phyloP scores from a whole-genome alignment of 2,113 vertebrate genomes.

The Myotis davidii region DNA sequence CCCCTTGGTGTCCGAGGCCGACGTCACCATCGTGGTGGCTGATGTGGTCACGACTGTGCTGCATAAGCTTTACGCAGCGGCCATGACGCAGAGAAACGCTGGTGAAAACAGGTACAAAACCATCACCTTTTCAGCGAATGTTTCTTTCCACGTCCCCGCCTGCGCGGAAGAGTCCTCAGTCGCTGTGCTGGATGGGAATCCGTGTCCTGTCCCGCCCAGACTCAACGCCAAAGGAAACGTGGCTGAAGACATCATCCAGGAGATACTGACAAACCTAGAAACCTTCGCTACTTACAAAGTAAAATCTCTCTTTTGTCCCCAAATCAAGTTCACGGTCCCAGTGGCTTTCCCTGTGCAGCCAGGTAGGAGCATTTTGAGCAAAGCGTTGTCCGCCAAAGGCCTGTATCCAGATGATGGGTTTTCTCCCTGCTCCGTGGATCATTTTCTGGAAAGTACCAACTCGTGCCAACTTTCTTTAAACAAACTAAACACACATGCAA shows the following conservation, averaged over 20 bases:
- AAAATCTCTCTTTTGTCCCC: conserved; percentile 64
- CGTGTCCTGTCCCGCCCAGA: not conserved
- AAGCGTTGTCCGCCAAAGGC: conserved; percentile 27
- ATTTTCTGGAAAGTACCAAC: not conserved
- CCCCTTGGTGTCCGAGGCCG: conserved; percentile 73
- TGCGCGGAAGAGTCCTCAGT: not conserved
- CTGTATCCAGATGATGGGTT: not conserved
- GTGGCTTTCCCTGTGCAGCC: not conserved
- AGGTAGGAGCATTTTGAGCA: not conserved
- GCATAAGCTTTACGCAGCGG: conserved; percentile 70
- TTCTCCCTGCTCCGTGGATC: not conserved
- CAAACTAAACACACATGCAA: conserved; percentile 73
- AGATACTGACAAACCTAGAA: conserved; percentile 70
- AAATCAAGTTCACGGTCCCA: conserved; percentile 40
- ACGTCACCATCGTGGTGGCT: conserved; percentile 62
- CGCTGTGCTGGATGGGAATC: not conserved
- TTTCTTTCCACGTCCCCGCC: conserved; percentile 48
- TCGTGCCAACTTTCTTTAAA: conserved; percentile 36
- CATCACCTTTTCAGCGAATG: conserved; percentile 61
- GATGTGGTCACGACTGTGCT: conserved; percentile 72
- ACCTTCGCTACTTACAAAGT: conserved; percentile 73
- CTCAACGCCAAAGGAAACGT: conserved; percentile 47
- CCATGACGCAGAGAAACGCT: conserved; percentile 14
- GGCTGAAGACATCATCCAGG: conserved; percentile 71
- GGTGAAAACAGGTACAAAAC: conserved; percentile 44